Base-by-base conservation (phyloP, 2,888 invertebrate genomes). In the Aphidoletes aphidimyza region DNA sequence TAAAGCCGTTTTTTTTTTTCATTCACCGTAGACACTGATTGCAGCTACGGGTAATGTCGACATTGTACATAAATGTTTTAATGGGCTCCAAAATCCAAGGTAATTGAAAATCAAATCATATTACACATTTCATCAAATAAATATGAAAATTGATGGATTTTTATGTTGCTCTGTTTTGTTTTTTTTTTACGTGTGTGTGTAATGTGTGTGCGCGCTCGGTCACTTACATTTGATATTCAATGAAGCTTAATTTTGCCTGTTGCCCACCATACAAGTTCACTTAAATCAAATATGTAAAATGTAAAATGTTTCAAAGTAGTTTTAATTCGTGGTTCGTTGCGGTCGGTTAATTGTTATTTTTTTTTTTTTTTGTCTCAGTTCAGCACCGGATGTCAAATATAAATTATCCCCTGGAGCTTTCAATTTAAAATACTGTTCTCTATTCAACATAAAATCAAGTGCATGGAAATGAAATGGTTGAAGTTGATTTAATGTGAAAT, bases 121-220 rank as follows among this genome's bases (percentile, higher is more conserved):
- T 54, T 54, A 54, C 11, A 26, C 34, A 69, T 69, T 69, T 30
- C 69, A 14, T 69, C 69, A 69, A 30, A 30, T 69, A 26, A 54
- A 69, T 69, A n/a, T 69, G 11, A 69, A 69, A 69, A 30, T 69
- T 69, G 69, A 69, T 69, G 69, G 69, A 30, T 11, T 69, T 69
- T 26, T n/a, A 69, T 69, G 30, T 69, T 42, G 14, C 42, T 6
- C 42, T 6, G 8, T 14, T 14, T 42, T 42, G 42, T 42, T 42
- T 9, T 42, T 42, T 14, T 14, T 42, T 14, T 14, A 14, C 42
- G 8, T 42, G 42, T 6, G 42, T 14, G 42, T 42, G 14, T 6
- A 42, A 42, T 42, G 42, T 42, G 42, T 42, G 6, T 42, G 42
- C 14, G 42, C 8, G 14, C 42, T 9, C 42, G 14, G 6, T 42